phyloP scores from a whole-genome alignment of 35 echinoderm and acorn worm species.

The Apostichopus parvimensis region DNA sequence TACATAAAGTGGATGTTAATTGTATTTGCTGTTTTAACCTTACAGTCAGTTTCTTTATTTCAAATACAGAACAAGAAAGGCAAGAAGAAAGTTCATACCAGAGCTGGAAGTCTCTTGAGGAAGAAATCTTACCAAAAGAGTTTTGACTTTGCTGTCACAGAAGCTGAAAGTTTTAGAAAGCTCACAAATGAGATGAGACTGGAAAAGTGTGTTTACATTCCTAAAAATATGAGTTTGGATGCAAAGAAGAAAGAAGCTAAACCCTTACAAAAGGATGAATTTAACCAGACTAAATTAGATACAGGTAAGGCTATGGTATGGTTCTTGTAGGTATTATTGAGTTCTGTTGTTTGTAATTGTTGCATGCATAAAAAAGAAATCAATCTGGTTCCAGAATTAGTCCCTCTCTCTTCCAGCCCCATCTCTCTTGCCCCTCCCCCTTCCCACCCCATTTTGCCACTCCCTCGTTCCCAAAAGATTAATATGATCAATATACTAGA shows the following conservation, averaged over 20 bases:
- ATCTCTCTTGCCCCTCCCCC: not conserved
- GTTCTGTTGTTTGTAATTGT: no score
- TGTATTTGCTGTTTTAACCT: no score
- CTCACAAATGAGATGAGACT: slow-evolving; percentile 48
- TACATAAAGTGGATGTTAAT: no score
- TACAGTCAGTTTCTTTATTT: no score
- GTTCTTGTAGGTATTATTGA: no score
- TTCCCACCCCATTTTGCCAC: not conserved
- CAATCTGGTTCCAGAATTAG: not conserved
- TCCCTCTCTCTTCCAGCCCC: not conserved
- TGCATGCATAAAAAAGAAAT: no score
- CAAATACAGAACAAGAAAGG: not conserved
- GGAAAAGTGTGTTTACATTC: slow-evolving; percentile 46
- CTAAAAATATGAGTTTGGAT: not conserved
- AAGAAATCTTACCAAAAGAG: slow-evolving; percentile 31
- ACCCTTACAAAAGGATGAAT: not conserved
- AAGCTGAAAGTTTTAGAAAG: slow-evolving; percentile 43
- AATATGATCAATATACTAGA: no score
- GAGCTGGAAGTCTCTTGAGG: not conserved
- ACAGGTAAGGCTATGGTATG: not conserved
- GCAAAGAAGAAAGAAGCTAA: slow-evolving; percentile 16
- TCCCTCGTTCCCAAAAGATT: not conserved
- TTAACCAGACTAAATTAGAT: not conserved
- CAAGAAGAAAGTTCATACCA: slow-evolving; percentile 22
- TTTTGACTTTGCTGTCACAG: slow-evolving; percentile 10